Conservation (phyloP, 1,140 invertebrate species). For the Sweltsa coloradensis region DNA sequence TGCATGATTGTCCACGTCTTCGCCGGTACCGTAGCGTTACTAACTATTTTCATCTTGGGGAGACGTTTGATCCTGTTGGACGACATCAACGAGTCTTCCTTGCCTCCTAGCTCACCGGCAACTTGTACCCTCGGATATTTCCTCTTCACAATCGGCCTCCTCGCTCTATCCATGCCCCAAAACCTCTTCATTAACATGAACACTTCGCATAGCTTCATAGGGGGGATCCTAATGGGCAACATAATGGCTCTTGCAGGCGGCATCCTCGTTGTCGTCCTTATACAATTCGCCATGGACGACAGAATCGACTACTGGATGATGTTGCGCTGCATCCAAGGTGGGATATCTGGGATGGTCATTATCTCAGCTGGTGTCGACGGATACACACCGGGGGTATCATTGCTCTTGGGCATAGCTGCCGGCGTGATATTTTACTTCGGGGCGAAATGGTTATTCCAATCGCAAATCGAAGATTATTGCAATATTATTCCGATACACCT, state of each 20-base stretch:
- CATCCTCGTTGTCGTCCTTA: neutral
- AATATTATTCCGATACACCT: constrained; percentile 3
- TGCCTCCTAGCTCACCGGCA: constrained; percentile 4
- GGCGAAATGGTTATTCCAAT: neutral
- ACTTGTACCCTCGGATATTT: neutral
- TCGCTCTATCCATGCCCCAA: neutral
- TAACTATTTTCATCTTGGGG: neutral
- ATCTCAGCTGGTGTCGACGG: neutral
- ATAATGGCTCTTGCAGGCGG: neutral
- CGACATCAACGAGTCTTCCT: neutral
- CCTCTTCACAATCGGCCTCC: neutral
- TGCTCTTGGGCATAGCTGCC: neutral
- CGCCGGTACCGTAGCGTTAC: neutral
- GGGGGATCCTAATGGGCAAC: neutral
- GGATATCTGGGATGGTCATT: neutral
- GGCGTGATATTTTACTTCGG: neutral
- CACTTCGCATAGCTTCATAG: neutral
- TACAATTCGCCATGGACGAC: neutral
- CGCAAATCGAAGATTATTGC: neutral
- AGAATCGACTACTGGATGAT: neutral
- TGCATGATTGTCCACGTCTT: neutral
- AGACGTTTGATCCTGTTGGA: neutral
- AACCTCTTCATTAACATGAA: neutral
- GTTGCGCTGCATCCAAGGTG: neutral
- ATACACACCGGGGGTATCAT: neutral